Evolutionary conservation across 1,140 invertebrate species (phyloP).

Genomic region (Bradysia coprophila): DNA sequence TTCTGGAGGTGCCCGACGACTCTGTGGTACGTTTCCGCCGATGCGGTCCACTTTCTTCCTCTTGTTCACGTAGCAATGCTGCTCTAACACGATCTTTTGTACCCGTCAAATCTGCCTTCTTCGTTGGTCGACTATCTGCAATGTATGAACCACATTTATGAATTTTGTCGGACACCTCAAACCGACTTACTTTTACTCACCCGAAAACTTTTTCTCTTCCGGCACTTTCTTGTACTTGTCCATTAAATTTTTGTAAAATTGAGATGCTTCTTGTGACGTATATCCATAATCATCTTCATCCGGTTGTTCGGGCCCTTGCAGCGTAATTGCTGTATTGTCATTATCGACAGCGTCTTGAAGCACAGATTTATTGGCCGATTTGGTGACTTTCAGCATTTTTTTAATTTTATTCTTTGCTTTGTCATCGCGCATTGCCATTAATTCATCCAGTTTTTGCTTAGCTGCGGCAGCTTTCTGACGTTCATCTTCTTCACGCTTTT

Average conservation of each 20-base stretch:
- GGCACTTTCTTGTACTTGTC: constrained; percentile 54
- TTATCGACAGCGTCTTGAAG: constrained; percentile 62
- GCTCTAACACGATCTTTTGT: constrained; percentile 54
- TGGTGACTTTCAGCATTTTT: constrained; percentile 49
- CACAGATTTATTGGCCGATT: constrained; percentile 73
- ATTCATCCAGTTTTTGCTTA: constrained; percentile 36
- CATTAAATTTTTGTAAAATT: constrained; percentile 66
- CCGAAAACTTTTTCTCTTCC: constrained; percentile 40
- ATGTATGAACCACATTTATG: constrained; percentile 16
- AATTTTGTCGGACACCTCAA: constrained; percentile 13
- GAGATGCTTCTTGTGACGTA: constrained; percentile 60
- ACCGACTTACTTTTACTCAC: too few species aligned
- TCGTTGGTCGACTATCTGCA: constrained; percentile 15
- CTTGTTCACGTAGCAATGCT: constrained; percentile 48
- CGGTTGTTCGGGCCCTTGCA: constrained; percentile 50
- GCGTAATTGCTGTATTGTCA: constrained; percentile 53
- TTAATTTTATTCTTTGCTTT: constrained; percentile 48
- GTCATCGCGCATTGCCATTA: constrained; percentile 53
- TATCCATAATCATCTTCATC: constrained; percentile 85
- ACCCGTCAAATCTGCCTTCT: constrained; percentile 30
- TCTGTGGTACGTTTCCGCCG: not conserved
- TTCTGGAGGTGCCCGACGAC: constrained; percentile 3
- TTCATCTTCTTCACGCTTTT: constrained; percentile 62
- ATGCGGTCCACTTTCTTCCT: constrained; percentile 43
- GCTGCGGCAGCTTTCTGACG: constrained; percentile 39